phyloP scores from a whole-genome alignment of 2,797 vertebrate genomes.

The Liparis tanakae region DNA sequence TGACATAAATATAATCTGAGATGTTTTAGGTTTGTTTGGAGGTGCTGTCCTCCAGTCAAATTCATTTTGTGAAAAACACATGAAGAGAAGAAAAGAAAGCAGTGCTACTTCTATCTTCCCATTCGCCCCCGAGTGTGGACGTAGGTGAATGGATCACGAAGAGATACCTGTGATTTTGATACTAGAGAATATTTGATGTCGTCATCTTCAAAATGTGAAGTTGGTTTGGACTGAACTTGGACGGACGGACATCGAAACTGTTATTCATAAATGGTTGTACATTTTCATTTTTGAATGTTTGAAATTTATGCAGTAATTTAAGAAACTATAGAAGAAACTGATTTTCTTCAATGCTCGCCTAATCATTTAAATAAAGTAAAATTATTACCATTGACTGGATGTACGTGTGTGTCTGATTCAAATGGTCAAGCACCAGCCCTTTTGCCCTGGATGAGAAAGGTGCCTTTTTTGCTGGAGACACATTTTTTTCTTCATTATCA shows the following conservation, averaged over 20 bases:
- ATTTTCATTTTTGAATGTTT: constrained; percentile 83
- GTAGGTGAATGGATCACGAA: constrained; percentile 42
- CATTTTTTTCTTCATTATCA: too few species aligned
- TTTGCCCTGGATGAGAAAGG: too few species aligned
- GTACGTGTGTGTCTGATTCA: constrained; percentile 22
- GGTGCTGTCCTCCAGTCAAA: constrained; percentile 31
- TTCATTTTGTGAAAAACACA: constrained; percentile 34
- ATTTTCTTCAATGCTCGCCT: constrained; percentile 78
- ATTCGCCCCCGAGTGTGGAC: constrained; percentile 23
- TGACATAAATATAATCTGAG: constrained; percentile 36
- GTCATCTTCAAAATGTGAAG: constrained; percentile 56
- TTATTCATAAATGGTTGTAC: constrained; percentile 75
- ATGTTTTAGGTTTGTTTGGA: constrained; percentile 34
- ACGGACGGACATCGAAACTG: constrained; percentile 56
- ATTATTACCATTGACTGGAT: constrained; percentile 67
- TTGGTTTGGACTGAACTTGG: constrained; percentile 51
- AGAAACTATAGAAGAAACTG: constrained; percentile 74
- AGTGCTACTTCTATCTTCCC: constrained; percentile 42
- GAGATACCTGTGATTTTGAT: constrained; percentile 49
- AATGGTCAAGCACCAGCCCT: too few species aligned
- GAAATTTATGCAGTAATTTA: constrained; percentile 80
- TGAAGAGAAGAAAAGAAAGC: constrained; percentile 22
- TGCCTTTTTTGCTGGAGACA: too few species aligned
- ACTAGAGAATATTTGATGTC: constrained; percentile 62
- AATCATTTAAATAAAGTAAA: constrained; percentile 85